A percentile compares a stretch with the other conserved stretches of the same genome.
phyloP scores from a whole-genome alignment of 1,140 invertebrate species.

The Brachionus plicatilis region DNA sequence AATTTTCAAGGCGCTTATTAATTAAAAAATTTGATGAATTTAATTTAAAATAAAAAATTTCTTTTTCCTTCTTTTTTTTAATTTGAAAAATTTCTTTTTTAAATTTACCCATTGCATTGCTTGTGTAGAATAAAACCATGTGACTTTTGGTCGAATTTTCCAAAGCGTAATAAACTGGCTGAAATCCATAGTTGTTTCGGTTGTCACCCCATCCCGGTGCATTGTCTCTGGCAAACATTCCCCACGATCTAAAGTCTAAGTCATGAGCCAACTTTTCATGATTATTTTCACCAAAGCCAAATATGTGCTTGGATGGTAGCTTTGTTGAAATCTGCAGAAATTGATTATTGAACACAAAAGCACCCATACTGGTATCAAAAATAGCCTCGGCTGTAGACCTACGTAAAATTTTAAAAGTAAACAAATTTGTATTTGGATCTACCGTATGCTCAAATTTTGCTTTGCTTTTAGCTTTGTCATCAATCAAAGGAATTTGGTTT shows the following conservation, averaged over 20 bases:
- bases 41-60: too few species aligned
- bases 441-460: background rate
- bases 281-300: constrained; percentile 41
- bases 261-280: constrained; percentile 33
- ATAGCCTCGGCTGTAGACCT: background rate
- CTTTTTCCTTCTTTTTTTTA: too few species aligned
- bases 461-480: constrained; percentile 5
- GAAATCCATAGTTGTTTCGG: constrained; percentile 21
- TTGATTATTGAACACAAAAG: constrained; percentile 42
- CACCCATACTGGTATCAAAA: constrained; percentile 41
- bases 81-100: constrained; percentile 23
- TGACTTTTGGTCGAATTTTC: constrained; percentile 57
- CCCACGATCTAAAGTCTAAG: constrained; percentile 23
- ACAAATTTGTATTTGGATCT: background rate
- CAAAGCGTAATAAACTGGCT: constrained; percentile 67
- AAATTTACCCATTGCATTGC: constrained; percentile 51
- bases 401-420: constrained; percentile 2
- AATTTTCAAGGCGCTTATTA: background rate
- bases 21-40: constrained; percentile 42
- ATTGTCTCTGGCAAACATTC: constrained; percentile 27
- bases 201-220: constrained; percentile 30
- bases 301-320: constrained; percentile 42
- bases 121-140: constrained; percentile 51
- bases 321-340: constrained; percentile 42
- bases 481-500: background rate